These are phyloP conservation scores for Sesia apiformis DNA, from an alignment of 2,888 invertebrate genomes.

Conservation along the genomic window DNA sequence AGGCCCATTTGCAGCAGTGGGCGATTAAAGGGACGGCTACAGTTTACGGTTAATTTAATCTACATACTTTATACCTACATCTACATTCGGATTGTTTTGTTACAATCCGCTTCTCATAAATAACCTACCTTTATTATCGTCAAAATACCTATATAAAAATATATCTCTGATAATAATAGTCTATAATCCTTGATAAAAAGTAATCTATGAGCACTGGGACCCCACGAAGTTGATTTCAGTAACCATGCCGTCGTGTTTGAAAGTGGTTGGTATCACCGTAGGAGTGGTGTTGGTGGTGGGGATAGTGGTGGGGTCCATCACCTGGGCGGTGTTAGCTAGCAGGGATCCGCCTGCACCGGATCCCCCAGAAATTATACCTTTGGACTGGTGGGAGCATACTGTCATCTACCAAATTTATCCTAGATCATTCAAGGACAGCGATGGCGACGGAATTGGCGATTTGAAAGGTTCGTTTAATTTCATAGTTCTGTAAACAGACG, in stretches of 20 bases:
- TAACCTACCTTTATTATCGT: too few relatives aligned
- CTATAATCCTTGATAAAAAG: too few relatives aligned
- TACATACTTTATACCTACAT: too few relatives aligned
- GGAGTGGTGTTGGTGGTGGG: constrained; percentile 23
- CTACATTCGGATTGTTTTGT: too few relatives aligned
- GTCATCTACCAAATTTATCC: constrained; percentile 90
- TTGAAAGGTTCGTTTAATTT: constrained; percentile 71
- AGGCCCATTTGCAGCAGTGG: too few relatives aligned
- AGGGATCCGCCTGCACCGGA: constrained; percentile 8
- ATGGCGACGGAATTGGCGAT: constrained; percentile 89
- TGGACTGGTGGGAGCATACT: constrained; percentile 86
- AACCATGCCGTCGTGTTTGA: constrained; percentile 17
- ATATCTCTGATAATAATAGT: too few relatives aligned
- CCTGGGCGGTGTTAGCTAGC: constrained; percentile 29
- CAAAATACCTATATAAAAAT: too few relatives aligned
- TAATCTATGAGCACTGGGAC: too few relatives aligned
- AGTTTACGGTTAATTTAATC: too few relatives aligned
- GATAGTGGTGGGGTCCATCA: constrained; percentile 22
- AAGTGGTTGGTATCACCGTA: constrained; percentile 14
- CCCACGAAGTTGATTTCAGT: neutral
- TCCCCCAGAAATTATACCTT: constrained; percentile 11
- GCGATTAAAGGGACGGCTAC: too few relatives aligned
- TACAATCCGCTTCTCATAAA: too few relatives aligned
- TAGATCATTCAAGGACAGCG: constrained; percentile 85
- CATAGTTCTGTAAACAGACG: neutral